Conservation (phyloP, 2,113 vertebrate species). For the Panthera tigris region DNA sequence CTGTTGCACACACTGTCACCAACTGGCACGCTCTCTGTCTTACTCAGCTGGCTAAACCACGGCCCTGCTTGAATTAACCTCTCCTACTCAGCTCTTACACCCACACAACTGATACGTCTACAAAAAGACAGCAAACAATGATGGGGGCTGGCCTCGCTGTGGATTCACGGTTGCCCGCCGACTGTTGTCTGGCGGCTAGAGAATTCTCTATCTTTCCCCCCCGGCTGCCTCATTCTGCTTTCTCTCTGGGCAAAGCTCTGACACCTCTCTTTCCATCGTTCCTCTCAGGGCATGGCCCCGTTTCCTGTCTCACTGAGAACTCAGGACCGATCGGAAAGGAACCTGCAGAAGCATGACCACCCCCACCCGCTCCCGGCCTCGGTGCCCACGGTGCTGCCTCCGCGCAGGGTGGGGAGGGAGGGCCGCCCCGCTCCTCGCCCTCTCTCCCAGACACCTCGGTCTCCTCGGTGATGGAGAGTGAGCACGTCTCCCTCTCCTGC, state of each 20-base stretch:
- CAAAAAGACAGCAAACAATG: accelerated
- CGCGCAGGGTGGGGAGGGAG: accelerated
- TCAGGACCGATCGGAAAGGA: neutral
- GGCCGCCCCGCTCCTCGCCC: accelerated
- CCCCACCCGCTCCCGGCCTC: accelerated
- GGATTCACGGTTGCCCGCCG: accelerated
- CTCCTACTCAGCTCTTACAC: neutral
- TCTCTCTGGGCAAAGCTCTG: neutral
- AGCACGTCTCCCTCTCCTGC: accelerated
- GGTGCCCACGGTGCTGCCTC: accelerated
- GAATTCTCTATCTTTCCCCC: accelerated
- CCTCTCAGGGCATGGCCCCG: neutral
- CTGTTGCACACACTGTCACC: accelerated
- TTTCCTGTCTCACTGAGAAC: neutral
- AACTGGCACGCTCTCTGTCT: neutral
- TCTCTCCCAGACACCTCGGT: accelerated
- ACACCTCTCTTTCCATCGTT: neutral
- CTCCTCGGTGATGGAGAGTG: accelerated
- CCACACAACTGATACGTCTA: accelerated
- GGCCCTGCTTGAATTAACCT: neutral
- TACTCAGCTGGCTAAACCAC: neutral
- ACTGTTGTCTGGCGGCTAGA: accelerated
- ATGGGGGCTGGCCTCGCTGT: accelerated
- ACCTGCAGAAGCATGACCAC: accelerated
- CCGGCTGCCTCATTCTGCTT: accelerated